Evolutionary conservation across 2,113 vertebrate genomes (phyloP), one percentile per base, ranked within the genome.

Genomic region (Phyllostomus discolor): DNA sequence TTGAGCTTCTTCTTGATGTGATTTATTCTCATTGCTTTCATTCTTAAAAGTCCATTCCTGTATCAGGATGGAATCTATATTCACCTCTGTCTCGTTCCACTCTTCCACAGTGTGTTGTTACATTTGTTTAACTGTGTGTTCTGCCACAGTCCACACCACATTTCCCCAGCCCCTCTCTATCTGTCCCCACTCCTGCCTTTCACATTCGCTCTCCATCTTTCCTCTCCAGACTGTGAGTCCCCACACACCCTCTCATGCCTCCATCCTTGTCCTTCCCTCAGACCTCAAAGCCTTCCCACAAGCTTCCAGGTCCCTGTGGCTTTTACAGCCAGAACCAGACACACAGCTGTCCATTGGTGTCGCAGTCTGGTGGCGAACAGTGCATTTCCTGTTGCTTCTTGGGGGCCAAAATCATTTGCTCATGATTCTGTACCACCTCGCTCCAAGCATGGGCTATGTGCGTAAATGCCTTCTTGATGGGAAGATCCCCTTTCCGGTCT

Each of bases 61-160:
- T 57, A 41, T 82, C 22, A 81, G 85, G 82, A 80, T 78, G 94
- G 79, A 93, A 46, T 57, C 31, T 57, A 41, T 48, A 80, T 62
- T 73, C 91, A 67, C 83, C 93, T 83, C 20, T 57, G 66, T 94
- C 91, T 94, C 78, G 67, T 83, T 91, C 83, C 33, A 48, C 46
- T 52, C 73, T 93, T 91, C 22, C 62, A 54, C 66, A 62, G 33
- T 48, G 73, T 69, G 54, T 89, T 69, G 54, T 89, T 57, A 64
- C 17, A n/a, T 2, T 50, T 83, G 70, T 38, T 76, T 6, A 16
- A 28, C 54, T 85, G 82, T 76, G 7, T 70, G 41, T 94, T 79
- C 94, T 78, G 52, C 38, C 11, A 31, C 38, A 24, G 57, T 90
- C 59, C 70, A 81, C 87, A 46, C 26, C 81, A 8, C 50, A 14